Evolutionary conservation across 1,140 invertebrate species (phyloP).

Genomic region (Acromyrmex heyeri): DNA sequence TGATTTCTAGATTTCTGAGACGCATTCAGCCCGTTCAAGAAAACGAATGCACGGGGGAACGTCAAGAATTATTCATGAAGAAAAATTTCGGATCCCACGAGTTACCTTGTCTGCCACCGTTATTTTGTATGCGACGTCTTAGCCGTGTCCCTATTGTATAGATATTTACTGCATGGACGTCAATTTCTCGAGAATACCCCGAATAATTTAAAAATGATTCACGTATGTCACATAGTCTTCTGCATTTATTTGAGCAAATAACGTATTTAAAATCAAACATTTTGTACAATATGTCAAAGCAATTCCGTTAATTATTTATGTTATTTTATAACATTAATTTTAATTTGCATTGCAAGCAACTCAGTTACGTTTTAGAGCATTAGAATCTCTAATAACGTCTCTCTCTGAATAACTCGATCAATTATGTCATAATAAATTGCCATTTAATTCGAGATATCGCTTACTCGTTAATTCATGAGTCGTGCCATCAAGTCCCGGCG

Average conservation of each 20-base stretch:
- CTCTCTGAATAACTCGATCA: constrained; percentile 26
- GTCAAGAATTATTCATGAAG: constrained; percentile 75
- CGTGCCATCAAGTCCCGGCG: neutral
- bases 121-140: constrained; percentile 64
- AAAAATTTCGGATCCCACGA: constrained; percentile 63
- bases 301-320: neutral
- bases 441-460: constrained; percentile 36
- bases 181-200: neutral
- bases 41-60: constrained; percentile 68
- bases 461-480: constrained; percentile 46
- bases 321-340: neutral
- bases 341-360: too few relatives aligned
- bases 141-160: neutral
- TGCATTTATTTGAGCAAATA: neutral
- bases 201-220: constrained; percentile 30
- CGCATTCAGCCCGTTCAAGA: constrained; percentile 61
- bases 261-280: neutral
- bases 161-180: constrained; percentile 50
- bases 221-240: neutral
- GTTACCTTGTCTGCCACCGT: constrained; percentile 22
- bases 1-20: constrained; percentile 70
- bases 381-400: neutral
- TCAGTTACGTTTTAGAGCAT: neutral
- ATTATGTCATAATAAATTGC: constrained; percentile 39
- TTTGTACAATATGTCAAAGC: neutral